Conservation (phyloP, 1,140 invertebrate species). For the Solenopsis fugax region DNA sequence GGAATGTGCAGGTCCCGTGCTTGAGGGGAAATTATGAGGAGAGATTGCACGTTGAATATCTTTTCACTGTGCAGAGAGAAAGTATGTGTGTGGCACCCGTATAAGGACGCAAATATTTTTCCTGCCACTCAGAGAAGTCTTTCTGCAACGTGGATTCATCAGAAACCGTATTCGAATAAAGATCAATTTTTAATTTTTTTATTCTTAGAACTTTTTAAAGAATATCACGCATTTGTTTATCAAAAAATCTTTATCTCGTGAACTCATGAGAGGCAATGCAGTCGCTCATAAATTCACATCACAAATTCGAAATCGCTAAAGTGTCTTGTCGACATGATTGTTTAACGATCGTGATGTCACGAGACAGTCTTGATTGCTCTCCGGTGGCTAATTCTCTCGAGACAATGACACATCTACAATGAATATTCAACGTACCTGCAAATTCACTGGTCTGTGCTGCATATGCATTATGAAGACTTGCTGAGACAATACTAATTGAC, state of each 20-base stretch:
- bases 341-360: conserved; percentile 53
- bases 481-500: conserved; percentile 51
- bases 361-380: conserved; percentile 66
- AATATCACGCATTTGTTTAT: neutral
- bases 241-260: neutral
- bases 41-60: conserved; percentile 47
- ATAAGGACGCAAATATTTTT: conserved; percentile 21
- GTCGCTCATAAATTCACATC: neutral
- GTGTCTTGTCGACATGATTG: conserved; percentile 41
- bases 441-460: conserved; percentile 78
- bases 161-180: neutral
- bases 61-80: conserved; percentile 20
- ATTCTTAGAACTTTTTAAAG: neutral
- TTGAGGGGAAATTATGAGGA: conserved; percentile 46
- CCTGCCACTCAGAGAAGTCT: neutral
- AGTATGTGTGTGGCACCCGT: neutral
- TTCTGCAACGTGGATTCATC: neutral
- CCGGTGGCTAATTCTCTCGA: conserved; percentile 68
- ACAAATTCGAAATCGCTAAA: neutral
- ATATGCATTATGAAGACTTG: conserved; percentile 83
- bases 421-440: conserved; percentile 83
- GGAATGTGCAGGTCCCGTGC: conserved; percentile 41
- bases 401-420: conserved; percentile 80
- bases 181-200: neutral
- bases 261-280: neutral